phyloP scores from a whole-genome alignment of 2,888 invertebrate species.

The Andrena bucephala region DNA sequence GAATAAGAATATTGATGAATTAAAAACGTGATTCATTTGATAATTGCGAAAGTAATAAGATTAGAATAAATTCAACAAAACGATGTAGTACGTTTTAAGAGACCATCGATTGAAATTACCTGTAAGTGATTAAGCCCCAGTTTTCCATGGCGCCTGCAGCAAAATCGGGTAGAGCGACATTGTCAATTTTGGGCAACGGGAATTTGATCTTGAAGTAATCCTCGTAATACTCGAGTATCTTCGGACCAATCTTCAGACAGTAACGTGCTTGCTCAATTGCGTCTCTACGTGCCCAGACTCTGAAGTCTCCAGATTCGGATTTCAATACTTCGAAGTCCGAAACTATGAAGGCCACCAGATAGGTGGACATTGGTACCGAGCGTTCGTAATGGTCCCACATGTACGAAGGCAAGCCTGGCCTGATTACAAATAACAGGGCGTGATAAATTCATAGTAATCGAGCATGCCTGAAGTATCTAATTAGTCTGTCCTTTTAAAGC shows the following conservation, averaged over 20 bases:
- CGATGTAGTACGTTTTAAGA: too few relatives aligned
- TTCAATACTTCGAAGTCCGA: constrained; percentile 88
- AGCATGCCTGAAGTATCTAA: too few relatives aligned
- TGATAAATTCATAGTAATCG: neutral
- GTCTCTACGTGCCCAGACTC: constrained; percentile 91
- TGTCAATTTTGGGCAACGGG: constrained; percentile 94
- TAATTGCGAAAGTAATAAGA: neutral
- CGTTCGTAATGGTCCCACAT: constrained; percentile 92
- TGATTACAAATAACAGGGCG: constrained; percentile 75
- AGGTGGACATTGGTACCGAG: constrained; percentile 95
- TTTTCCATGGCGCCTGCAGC: constrained; percentile 96
- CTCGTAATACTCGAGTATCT: constrained; percentile 90
- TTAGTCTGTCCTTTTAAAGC: too few relatives aligned
- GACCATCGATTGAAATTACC: constrained; percentile 39
- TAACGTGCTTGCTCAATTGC: constrained; percentile 91
- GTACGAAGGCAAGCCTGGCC: constrained; percentile 87
- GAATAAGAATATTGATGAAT: too few relatives aligned
- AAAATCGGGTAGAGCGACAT: constrained; percentile 97
- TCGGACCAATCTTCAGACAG: constrained; percentile 92
- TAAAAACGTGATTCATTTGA: neutral
- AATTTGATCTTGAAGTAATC: constrained; percentile 92
- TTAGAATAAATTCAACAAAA: neutral
- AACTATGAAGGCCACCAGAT: constrained; percentile 94
- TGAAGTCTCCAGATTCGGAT: constrained; percentile 85
- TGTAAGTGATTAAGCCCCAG: constrained; percentile 95